These are phyloP conservation scores for Pteronura brasiliensis DNA, from an alignment of 2,113 vertebrate species.

Conservation along the genomic window DNA sequence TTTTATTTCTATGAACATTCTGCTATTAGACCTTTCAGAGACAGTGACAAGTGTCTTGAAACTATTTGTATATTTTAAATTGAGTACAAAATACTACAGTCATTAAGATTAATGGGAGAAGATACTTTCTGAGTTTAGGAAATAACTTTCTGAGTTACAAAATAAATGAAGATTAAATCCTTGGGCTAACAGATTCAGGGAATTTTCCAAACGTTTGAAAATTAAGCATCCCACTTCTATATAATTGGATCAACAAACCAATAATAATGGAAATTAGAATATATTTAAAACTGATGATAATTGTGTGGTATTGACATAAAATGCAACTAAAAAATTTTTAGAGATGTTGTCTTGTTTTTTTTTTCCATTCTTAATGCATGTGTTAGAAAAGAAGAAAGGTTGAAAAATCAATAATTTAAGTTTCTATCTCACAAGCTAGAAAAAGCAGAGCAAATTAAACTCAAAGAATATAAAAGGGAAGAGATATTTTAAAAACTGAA, in stretches of 20 bases:
- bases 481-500: not conserved
- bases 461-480: not conserved
- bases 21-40: not conserved
- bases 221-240: not conserved
- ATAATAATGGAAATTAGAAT: not conserved
- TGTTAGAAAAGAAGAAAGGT: not conserved
- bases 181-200: not conserved
- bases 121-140: not conserved
- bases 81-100: not conserved
- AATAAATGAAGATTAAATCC: not conserved
- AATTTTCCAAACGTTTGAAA: not conserved
- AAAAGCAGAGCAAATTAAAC: not conserved
- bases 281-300: not conserved
- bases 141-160: not conserved
- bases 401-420: not conserved
- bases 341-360: not conserved
- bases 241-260: not conserved
- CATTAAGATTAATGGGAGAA: not conserved
- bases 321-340: not conserved
- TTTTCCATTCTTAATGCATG: not conserved
- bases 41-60: not conserved
- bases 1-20: not conserved
- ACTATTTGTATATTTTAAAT: not conserved
- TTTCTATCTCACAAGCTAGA: not conserved
- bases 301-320: not conserved